Percentiles rank a stretch among this genome's conserved stretches.
Conservation (phyloP, 2,797 vertebrate genomes). For the Oryzias sinensis region DNA sequence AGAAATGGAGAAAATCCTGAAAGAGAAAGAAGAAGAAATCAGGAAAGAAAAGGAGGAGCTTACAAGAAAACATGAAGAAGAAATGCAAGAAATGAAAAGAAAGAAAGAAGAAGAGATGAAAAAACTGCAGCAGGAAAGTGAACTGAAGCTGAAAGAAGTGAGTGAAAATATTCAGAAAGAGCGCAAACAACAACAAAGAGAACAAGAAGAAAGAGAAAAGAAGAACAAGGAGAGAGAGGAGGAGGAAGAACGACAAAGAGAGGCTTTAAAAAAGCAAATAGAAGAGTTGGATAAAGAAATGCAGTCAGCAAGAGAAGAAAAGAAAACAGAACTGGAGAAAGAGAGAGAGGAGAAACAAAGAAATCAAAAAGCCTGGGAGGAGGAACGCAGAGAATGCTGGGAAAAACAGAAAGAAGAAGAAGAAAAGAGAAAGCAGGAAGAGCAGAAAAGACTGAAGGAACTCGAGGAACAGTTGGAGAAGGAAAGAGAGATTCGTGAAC, state of each 20-base stretch:
- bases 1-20: background rate
- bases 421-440: background rate
- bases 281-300: background rate
- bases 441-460: background rate
- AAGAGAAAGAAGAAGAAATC: conserved; percentile 18
- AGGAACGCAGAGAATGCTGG: conserved; percentile 19
- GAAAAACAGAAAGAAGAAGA: conserved; percentile 7
- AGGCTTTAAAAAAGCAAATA: background rate
- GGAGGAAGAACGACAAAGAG: background rate
- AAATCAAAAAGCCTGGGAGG: conserved; percentile 3
- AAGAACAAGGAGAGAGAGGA: background rate
- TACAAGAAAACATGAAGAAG: background rate
- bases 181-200: background rate
- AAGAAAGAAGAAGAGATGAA: background rate
- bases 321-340: background rate
- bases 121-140: background rate
- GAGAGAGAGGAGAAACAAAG: conserved; percentile 2
- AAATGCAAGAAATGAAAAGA: background rate
- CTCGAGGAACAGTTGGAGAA: conserved; percentile 19
- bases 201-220: background rate
- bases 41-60: conserved; percentile 1
- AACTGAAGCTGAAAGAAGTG: background rate
- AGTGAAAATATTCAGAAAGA: background rate
- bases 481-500: background rate
- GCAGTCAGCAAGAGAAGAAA: conserved; percentile 5